A percentile compares a stretch with the other conserved stretches of the same genome.
Evolutionary conservation across 2,113 vertebrate genomes (phyloP).

Genomic region (Phalacrocorax carbo): DNA sequence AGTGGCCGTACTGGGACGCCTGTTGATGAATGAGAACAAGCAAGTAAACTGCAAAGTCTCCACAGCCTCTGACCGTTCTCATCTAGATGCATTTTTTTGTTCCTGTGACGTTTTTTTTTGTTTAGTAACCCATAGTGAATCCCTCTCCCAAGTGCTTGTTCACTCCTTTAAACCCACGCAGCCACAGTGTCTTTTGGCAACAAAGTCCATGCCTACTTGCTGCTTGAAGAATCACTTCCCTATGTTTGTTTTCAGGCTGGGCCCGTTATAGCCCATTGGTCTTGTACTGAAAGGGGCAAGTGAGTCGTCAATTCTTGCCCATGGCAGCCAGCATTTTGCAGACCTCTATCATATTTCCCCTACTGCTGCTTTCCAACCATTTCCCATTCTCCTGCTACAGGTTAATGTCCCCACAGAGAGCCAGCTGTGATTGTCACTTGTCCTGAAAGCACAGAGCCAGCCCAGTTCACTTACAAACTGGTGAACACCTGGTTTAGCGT

Average conservation of each 20-base stretch:
- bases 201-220: neutral
- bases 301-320: neutral
- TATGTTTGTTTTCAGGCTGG: neutral
- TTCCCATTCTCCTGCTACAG: neutral
- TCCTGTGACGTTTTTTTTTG: neutral
- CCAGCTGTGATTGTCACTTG: neutral
- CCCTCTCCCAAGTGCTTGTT: neutral
- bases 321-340: neutral
- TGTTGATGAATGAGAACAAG: neutral
- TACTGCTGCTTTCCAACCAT: neutral
- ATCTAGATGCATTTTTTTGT: neutral
- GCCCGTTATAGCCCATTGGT: neutral
- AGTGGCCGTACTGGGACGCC: neutral
- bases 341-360: neutral
- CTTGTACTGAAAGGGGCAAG: neutral
- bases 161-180: neutral
- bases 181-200: neutral
- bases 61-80: neutral
- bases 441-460: neutral
- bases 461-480: neutral
- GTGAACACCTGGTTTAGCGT: neutral
- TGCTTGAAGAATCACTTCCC: neutral
- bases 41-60: neutral
- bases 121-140: neutral
- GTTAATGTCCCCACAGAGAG: neutral